Conservation (phyloP, 2,113 vertebrate genomes). For the Orthochromis indermauri region DNA sequence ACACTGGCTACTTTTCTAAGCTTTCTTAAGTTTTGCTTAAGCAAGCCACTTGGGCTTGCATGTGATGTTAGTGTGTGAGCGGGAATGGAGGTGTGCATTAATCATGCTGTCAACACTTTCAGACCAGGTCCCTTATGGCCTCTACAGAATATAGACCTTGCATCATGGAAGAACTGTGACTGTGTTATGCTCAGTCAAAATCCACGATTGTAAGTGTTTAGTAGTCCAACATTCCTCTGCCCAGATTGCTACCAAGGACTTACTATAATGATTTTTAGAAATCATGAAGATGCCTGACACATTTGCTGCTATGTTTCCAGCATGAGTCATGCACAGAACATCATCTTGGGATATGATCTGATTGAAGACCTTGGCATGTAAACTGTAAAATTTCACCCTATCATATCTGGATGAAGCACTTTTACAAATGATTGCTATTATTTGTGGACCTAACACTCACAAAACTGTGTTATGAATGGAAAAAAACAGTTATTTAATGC, state of each 20-base stretch:
- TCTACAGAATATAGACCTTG: neutral
- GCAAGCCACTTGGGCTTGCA: neutral
- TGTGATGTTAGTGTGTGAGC: slow-evolving; percentile 24
- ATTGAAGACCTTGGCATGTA: neutral
- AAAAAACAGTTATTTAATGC: accelerated
- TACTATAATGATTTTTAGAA: neutral
- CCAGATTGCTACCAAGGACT: neutral
- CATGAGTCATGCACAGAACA: neutral
- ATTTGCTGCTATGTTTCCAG: neutral
- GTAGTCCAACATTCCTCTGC: neutral
- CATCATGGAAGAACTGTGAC: slow-evolving; percentile 33
- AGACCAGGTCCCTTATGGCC: slow-evolving; percentile 5
- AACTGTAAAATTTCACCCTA: neutral
- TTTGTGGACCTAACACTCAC: neutral
- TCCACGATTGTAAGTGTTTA: neutral
- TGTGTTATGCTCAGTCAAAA: slow-evolving; percentile 7
- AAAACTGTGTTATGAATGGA: neutral
- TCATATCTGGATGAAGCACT: neutral
- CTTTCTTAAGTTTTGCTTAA: slow-evolving; percentile 26
- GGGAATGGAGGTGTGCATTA: slow-evolving; percentile 45
- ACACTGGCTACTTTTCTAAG: neutral
- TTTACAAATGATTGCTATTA: neutral
- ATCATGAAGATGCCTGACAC: neutral
- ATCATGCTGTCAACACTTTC: slow-evolving; percentile 69
- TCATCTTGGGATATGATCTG: neutral